Evolutionary conservation across 1,140 invertebrate species (phyloP).

Genomic region (Drosophila hydei): DNA sequence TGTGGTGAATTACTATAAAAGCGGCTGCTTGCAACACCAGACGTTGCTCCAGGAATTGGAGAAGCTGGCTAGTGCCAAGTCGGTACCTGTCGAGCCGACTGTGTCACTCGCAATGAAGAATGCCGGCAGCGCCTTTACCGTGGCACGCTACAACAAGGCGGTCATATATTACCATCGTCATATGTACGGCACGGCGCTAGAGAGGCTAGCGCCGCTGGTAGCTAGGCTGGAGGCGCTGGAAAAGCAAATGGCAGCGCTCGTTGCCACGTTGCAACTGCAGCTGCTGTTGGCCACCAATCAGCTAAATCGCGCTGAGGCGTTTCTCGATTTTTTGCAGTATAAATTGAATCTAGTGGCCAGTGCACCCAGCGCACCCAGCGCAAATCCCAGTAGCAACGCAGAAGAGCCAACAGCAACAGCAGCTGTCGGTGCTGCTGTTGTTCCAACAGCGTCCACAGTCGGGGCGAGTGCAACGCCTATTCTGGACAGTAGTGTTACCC

Average conservation of each 20-base stretch:
- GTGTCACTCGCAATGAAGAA: constrained; percentile 53
- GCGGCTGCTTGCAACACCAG: constrained; percentile 89
- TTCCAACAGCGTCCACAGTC: constrained; percentile 18
- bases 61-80: constrained; percentile 45
- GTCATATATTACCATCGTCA: constrained; percentile 91
- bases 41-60: constrained; percentile 87
- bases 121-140: constrained; percentile 64
- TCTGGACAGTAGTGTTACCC: constrained; percentile 22
- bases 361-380: constrained; percentile 81
- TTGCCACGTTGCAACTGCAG: constrained; percentile 84
- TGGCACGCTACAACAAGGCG: constrained; percentile 92
- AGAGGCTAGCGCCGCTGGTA: constrained; percentile 90
- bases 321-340: constrained; percentile 73
- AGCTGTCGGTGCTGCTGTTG: constrained; percentile 9
- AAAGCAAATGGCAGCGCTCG: constrained; percentile 84
- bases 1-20: constrained; percentile 89
- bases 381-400: constrained; percentile 57
- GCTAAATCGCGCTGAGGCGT: constrained; percentile 69
- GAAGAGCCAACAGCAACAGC: constrained; percentile 44
- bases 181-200: constrained; percentile 90
- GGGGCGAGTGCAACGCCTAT: not conserved
- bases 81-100: constrained; percentile 10
- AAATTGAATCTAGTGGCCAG: constrained; percentile 61
- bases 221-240: constrained; percentile 91
- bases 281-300: constrained; percentile 78